phyloP scores from a whole-genome alignment of 2,113 vertebrate species.

The Sclerurus mexicanus region DNA sequence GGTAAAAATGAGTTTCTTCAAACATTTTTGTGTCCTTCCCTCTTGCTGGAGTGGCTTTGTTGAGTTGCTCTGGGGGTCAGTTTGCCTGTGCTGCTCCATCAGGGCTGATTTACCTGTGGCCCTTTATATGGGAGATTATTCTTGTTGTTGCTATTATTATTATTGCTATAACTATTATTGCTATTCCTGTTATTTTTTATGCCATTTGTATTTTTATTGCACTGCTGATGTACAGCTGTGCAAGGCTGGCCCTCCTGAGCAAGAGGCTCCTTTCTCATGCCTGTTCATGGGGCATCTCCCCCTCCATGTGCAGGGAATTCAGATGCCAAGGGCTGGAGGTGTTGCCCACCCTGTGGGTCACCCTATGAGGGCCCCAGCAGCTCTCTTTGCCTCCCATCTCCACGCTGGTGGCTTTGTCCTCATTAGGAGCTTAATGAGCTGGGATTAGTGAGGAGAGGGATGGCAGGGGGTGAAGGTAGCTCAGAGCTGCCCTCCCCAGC shows the following conservation, averaged over 20 bases:
- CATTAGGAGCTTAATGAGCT: accelerated
- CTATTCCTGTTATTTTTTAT: neutral
- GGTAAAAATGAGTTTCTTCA: neutral
- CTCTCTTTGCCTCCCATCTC: neutral
- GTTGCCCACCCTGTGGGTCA: neutral
- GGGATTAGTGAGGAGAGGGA: neutral
- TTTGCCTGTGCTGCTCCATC: accelerated
- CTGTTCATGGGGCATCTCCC: accelerated
- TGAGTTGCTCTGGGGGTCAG: neutral
- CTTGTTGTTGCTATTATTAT: neutral
- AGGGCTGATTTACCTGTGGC: neutral
- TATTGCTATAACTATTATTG: no score
- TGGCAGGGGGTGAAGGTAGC: neutral
- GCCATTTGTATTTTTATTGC: neutral
- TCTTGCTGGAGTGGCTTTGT: accelerated
- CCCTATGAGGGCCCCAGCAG: neutral
- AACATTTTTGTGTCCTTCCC: accelerated
- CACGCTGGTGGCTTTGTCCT: neutral
- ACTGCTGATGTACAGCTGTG: neutral
- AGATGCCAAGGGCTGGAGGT: accelerated
- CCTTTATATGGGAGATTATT: accelerated
- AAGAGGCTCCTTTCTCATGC: neutral
- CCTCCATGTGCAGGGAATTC: neutral
- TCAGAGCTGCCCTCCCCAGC: neutral
- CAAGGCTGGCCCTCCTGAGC: no score